These are phyloP conservation scores for Drosophila malerkotliana DNA, from an alignment of 1,140 invertebrate species.

Conservation along the genomic window DNA sequence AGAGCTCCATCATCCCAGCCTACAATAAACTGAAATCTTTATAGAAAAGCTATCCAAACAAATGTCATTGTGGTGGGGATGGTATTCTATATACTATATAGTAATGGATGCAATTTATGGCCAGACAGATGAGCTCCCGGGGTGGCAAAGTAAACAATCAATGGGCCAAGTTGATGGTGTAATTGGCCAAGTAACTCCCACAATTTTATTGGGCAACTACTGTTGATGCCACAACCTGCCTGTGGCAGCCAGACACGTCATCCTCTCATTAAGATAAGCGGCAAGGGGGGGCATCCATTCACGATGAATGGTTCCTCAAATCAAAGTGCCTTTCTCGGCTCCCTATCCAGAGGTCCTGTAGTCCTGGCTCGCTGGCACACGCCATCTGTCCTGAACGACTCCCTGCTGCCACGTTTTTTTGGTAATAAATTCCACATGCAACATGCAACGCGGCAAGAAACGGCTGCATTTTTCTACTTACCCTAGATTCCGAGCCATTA, in stretches of 20 bases:
- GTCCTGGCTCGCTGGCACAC: constrained; percentile 49
- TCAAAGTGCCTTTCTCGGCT: constrained; percentile 19
- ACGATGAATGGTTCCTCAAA: constrained; percentile 21
- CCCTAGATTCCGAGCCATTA: constrained; percentile 63
- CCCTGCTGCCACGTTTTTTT: constrained; percentile 31
- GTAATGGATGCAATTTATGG: constrained; percentile 21
- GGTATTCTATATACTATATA: too few relatives aligned
- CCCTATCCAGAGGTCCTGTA: not conserved
- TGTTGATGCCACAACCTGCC: too few relatives aligned
- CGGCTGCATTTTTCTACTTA: constrained; percentile 53
- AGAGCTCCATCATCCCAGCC: not conserved
- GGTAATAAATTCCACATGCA: constrained; percentile 59
- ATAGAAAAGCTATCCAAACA: constrained; percentile 27
- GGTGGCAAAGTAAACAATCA: constrained; percentile 35
- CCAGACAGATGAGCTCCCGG: constrained; percentile 4
- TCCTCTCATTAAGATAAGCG: constrained; percentile 79
- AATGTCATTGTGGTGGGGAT: constrained; percentile 19
- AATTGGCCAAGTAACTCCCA: constrained; percentile 71
- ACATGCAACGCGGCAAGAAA: constrained; percentile 58
- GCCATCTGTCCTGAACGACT: constrained; percentile 64
- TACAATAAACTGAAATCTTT: constrained; percentile 13
- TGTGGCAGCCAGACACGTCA: constrained; percentile 73
- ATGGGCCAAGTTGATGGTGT: constrained; percentile 51
- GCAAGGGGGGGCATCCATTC: not conserved
- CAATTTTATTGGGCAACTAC: constrained; percentile 52